Evolutionary conservation across 2,888 invertebrate genomes (phyloP), one percentile per base, ranked within the genome.

Genomic region (Hofmannophila pseudospretella): DNA sequence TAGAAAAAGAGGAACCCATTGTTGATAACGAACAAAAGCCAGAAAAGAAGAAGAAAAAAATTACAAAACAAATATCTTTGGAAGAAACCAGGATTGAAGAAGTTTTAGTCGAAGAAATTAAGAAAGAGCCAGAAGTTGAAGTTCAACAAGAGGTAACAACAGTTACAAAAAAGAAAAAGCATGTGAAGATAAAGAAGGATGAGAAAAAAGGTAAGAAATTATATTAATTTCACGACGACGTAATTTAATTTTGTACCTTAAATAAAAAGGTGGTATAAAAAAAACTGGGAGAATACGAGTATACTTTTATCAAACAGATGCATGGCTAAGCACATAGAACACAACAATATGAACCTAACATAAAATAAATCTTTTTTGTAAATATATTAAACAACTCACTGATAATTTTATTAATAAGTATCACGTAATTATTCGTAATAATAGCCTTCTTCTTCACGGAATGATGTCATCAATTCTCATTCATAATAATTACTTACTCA

Each of bases 291-390:
- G n/a, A n/a, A n/a, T n/a, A n/a, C n/a, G n/a, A n/a, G n/a, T n/a
- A 19, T 19, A 19, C 19, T 19, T 19, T 4, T 16, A 28, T 16
- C 16, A 57, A 50, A 67, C 77, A 73, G 79, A 79, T 78, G 79
- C 79, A 79, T 79, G 79, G 75, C 55, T 67, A 46, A 66, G 10
- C 56, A 41, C 47, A 56, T 41, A 69, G n/a, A 77, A 44, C 49
- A 65, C 1, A 73, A 75, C 47, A 25, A 9, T 25, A 25, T 25
- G 2, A 25, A 25, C n/a, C n/a, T 25, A 25, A 25, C 9, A 8
- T 25, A 9, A 25, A 20, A 20, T 5, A 8, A 20, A 20, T 20
- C 20, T 7, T 25, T 10, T n/a, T 1, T 27, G 27, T 56, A 4
- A 33, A 32, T 12, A 12, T 8, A 2, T 13, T 5, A 49, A 56